Evolutionary conservation across 1,140 invertebrate species (phyloP), one percentile per base, ranked within the genome.

Genomic region (Temnothorax nylanderi): DNA sequence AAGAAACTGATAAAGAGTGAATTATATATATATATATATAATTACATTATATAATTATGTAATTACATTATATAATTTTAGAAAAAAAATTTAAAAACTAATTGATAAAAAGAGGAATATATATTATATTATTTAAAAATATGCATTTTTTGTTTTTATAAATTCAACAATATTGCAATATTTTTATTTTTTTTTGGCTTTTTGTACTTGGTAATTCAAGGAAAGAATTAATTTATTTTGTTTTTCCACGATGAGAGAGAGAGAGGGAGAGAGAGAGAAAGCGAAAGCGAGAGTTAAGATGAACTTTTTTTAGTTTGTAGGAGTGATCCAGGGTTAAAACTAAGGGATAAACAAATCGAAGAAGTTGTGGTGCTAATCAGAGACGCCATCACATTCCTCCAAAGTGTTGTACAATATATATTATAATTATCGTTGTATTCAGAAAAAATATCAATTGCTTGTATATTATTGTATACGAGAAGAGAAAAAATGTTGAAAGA

Each of bases 341-440:
- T 80, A 67, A 69, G 32, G 56, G 26, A 47, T 60, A 37, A 11
- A 78, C 65, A 37, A 34, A 49, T 65, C 32, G 47, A 69, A 81
- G 84, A 94, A 95, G 94, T 95, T 21, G 77, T 95, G 95, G 95
- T 95, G 95, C 94, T 95, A 94, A 69, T 81, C 64, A 54, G 47
- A 81, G 47, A 67, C 80, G 94, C 94, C 95, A 95, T 95, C 94
- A 94, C 94, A 95, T 95, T 95, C 95, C 95, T 95, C 94, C 95
- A 95, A 95, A 95, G 94, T 81, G 76, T 95, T 95, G 94, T 95
- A 95, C 92, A 95, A 95, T 95, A 94, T 95, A 80, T 51, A 69
- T 81, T 54, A 81, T 95, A 94, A 93, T 95, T 95, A 13, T 54
- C 47, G 64, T 94, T 94, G 94, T 92, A 93, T 94, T 94, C 92